Conservation (phyloP, 2,797 vertebrate species). For the Streptopelia turtur region DNA sequence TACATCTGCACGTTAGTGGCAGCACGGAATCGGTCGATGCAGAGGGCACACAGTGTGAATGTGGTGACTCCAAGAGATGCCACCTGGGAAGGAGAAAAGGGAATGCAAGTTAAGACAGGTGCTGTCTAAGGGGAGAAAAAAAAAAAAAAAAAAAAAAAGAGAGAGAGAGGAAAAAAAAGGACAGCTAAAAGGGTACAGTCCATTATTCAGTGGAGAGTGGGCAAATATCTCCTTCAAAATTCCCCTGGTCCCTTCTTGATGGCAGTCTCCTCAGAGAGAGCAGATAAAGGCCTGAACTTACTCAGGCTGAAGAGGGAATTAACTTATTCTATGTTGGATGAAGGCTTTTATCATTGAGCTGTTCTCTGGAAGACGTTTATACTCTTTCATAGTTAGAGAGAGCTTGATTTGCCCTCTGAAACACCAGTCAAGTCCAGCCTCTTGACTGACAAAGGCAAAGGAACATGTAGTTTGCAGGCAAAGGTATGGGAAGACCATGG, state of each 20-base stretch:
- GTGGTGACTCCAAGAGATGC: slow-evolving; percentile 94
- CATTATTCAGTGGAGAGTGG: background rate
- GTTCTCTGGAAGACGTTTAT: background rate
- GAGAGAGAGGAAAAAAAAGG: background rate
- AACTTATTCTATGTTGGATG: background rate
- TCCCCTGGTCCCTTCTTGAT: background rate
- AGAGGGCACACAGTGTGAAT: slow-evolving; percentile 93
- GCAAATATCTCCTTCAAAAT: background rate
- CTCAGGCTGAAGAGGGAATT: background rate
- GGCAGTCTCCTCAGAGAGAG: background rate
- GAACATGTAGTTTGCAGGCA: background rate
- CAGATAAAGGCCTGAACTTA: background rate
- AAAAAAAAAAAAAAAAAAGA: background rate
- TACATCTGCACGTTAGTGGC: slow-evolving; percentile 96
- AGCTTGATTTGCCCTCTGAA: background rate
- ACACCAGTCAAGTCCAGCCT: background rate
- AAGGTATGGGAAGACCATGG: background rate
- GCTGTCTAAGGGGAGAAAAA: too few species aligned
- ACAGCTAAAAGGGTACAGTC: background rate
- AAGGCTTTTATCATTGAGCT: background rate
- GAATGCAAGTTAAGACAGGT: background rate
- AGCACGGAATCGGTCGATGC: slow-evolving; percentile 94
- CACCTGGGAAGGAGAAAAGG: slow-evolving; percentile 80
- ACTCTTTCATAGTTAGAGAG: background rate
- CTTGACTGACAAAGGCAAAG: background rate